Base-by-base conservation (phyloP, 2,888 invertebrate species). In the Kryphioiulus occultus region DNA sequence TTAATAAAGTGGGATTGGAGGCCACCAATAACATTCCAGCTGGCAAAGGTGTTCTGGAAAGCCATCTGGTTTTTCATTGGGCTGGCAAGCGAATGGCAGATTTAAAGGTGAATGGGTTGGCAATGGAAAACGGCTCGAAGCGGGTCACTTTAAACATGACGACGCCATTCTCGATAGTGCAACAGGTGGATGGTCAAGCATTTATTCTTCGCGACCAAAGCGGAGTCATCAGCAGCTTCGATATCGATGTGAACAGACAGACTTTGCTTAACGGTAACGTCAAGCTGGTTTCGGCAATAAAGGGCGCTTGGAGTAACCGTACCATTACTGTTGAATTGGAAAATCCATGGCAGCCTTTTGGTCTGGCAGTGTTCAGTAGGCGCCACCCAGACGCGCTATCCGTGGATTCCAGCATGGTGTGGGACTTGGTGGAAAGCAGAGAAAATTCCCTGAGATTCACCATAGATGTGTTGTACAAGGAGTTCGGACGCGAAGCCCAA, bases 311-410 rank as follows among this genome's bases (percentile, higher is more conserved):
- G 85, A 32, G n/a, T 32, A 87, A 87, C 30, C 47, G 78, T 7
- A 87, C 85, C 22, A 32, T 83, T n/a, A 22, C 85, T 4, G 19
- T 87, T 12, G 85, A 87, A 22, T 59, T 85, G 44, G 87, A 87
- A 30, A 87, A 87, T 68, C 59, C 53, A 17, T 87, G 87, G 87
- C 87, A 85, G n/a, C 87, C 87, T 9, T 53, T 87, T n/a, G 85
- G 87, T 4, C 1, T 87, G 44, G 26, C n/a, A 42, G 22, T 85
- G 26, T 22, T 44, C 22, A 44, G 22, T 17, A 39, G 26, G n/a
- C 39, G 39, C 15, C 85, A 39, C 85, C 15, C 39, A 9, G n/a
- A 42, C 42, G 35, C 15, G 10, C 39, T 85, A 0, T 26, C 26
- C 39, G 30, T 84, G 3, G 39, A 87, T 59, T 42, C 87, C 9